Evolutionary conservation across 2,113 vertebrate genomes (phyloP).

Genomic region (Ammodramus savannarum): DNA sequence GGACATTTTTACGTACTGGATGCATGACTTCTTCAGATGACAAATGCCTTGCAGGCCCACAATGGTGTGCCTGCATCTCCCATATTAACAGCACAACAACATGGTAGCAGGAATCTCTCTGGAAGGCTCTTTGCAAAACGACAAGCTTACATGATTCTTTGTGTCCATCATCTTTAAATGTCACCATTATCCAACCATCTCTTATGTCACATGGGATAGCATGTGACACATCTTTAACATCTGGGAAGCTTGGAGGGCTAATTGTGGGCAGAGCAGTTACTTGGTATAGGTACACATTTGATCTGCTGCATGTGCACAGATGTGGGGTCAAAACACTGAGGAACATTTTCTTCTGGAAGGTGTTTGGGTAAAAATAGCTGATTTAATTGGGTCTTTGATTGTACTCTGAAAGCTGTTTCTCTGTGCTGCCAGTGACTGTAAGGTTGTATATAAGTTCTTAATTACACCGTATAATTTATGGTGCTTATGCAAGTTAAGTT

Average conservation of each 20-base stretch:
- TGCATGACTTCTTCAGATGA: not conserved
- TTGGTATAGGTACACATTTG: not conserved
- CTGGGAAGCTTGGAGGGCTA: not conserved
- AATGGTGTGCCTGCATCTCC: not conserved
- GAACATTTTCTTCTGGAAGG: not conserved
- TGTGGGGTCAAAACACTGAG: not conserved
- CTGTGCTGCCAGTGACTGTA: not conserved
- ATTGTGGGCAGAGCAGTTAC: not conserved
- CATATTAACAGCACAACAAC: fast-evolving
- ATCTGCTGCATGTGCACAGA: not conserved
- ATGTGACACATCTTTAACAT: fast-evolving
- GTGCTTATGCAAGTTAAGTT: not conserved
- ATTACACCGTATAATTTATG: not conserved
- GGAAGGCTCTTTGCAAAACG: not conserved
- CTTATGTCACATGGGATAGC: not conserved
- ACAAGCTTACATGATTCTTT: not conserved
- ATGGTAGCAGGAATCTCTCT: not conserved
- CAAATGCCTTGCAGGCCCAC: not conserved
- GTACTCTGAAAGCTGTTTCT: not conserved
- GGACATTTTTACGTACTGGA: not conserved
- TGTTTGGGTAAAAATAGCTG: not conserved
- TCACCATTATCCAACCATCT: not conserved
- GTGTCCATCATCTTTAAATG: not conserved
- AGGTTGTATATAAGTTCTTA: not conserved
- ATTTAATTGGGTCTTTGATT: not conserved